Evolutionary conservation across 2,888 invertebrate genomes (phyloP).

Genomic region (Ormia ochracea): DNA sequence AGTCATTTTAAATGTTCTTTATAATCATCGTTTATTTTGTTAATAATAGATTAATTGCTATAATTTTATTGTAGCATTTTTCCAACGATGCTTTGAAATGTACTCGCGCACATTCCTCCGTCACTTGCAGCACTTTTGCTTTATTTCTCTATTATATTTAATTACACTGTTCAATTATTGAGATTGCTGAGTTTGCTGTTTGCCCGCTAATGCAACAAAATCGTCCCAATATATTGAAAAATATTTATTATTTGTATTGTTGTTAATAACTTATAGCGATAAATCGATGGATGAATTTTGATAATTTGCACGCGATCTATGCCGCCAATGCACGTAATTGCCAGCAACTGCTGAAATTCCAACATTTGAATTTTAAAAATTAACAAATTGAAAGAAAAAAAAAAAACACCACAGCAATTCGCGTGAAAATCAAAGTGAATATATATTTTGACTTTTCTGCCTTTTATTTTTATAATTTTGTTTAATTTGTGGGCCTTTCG

Average conservation of each 20-base stretch:
- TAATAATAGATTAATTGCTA: conserved; percentile 20
- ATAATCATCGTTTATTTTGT: background rate
- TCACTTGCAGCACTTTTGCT: conserved; percentile 18
- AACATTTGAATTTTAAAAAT: conserved; percentile 33
- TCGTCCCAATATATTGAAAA: background rate
- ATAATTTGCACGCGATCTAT: conserved; percentile 60
- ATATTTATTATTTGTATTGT: conserved; percentile 4
- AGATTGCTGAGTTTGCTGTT: conserved; percentile 15
- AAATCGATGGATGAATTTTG: conserved; percentile 51
- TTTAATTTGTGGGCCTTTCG: conserved; percentile 5
- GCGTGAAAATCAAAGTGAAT: conserved; percentile 60
- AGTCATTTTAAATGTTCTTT: background rate
- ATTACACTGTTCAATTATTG: conserved; percentile 17
- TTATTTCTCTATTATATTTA: conserved; percentile 34
- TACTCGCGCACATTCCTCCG: too few relatives aligned
- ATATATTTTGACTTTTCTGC: background rate
- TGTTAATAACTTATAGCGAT: conserved; percentile 18
- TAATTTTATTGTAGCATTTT: conserved; percentile 40
- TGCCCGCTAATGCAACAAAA: too few relatives aligned
- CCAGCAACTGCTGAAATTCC: conserved; percentile 55
- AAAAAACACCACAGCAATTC: conserved; percentile 55
- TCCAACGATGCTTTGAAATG: conserved; percentile 37
- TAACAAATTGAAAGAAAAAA: conserved; percentile 29
- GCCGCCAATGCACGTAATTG: conserved; percentile 46
- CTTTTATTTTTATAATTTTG: conserved; percentile 53